phyloP scores from a whole-genome alignment of 1,140 invertebrate species.

The Holcopasites calliopsidis region DNA sequence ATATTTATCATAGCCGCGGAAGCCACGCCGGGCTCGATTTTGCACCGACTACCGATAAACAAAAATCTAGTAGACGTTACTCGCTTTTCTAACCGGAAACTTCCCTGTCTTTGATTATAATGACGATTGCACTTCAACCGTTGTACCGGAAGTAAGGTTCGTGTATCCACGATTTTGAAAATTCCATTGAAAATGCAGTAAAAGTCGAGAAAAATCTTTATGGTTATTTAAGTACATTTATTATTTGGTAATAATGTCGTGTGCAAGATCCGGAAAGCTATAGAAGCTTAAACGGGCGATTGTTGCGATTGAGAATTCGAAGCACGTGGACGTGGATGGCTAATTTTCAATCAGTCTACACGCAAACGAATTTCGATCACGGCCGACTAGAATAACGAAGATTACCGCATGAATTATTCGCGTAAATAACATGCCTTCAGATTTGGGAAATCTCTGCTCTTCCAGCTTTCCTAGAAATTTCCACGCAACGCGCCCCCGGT shows the following conservation, averaged over 20 bases:
- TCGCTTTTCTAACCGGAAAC: not conserved
- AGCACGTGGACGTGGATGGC: slow-evolving; percentile 4
- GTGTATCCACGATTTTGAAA: too few species aligned
- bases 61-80: not conserved
- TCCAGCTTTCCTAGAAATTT: not conserved
- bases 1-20: not conserved
- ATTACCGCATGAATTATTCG: not conserved
- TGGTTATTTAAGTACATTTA: too few species aligned
- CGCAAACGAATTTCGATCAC: not conserved
- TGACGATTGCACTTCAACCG: not conserved
- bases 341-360: slow-evolving; percentile 28
- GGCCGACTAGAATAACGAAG: slow-evolving; percentile 20
- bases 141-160: not conserved
- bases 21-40: not conserved
- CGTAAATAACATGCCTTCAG: not conserved
- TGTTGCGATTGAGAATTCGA: not conserved
- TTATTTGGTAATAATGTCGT: too few species aligned
- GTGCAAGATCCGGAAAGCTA: too few species aligned
- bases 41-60: not conserved
- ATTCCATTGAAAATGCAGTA: too few species aligned
- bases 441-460: not conserved
- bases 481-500: too few species aligned
- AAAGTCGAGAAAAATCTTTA: too few species aligned
- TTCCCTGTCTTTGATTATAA: not conserved
- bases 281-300: not conserved